Evolutionary conservation across 2,888 invertebrate genomes (phyloP), one percentile per base, ranked within the genome.

Genomic region (Hypercompe scribonia): DNA sequence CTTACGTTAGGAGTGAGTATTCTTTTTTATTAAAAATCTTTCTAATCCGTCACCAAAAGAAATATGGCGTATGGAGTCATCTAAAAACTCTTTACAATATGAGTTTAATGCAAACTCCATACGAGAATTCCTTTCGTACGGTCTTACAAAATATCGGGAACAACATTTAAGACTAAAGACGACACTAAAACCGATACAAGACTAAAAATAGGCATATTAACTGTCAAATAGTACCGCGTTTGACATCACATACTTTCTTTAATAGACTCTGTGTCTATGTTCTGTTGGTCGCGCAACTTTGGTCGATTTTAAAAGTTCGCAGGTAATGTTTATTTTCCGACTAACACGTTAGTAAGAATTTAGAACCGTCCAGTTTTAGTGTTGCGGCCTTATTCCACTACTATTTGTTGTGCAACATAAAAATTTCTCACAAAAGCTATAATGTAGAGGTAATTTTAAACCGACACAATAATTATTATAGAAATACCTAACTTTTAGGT

Each of bases 381-480:
- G 82, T 81, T 81, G 81, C 90, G 86, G 83, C 89, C 90, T 91
- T 90, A 90, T 85, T 88, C 86, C 89, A 91, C 95, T 95, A 95
- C 94, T 91, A 89, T 93, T 93, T 95, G 90, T 95, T 95, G 95
- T 95, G 95, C 95, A 95, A 95, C 90, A 90, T 68, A 94, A 92
- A 90, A 85, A 85, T 89, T 92, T 90, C 86, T 91, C 95, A 95
- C 95, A 94, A 93, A 95, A 95, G 95, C 95, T 93, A 93, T 93
- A 81, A 83, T 80, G 84, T 81, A 94, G 94, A 95, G 94, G 94
- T 94, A 95, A 93, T 92, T 87, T 93, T 92, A 93, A 94, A 94
- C 91, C 91, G 94, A 94, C 95, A 94, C 93, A 94, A 94, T 94
- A 93, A 94, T 91, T 94, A 94, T 88, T 92, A 95, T 94, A 94